Evolutionary conservation across 30 jellyfish, hydroid and myxozoan species (phyloP).

Genomic region (Phacellophora camtschatica): DNA sequence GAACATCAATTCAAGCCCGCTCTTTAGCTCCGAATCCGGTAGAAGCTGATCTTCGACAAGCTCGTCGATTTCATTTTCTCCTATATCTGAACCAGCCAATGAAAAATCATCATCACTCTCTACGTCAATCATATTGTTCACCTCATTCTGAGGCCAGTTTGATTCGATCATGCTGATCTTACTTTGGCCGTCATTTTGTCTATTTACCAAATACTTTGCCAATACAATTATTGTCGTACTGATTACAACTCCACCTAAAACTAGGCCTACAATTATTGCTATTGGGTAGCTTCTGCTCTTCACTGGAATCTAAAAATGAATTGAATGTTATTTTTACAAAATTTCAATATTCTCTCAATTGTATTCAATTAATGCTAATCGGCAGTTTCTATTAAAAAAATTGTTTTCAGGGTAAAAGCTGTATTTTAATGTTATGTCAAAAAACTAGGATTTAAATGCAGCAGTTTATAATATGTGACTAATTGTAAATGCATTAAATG

Average conservation of each 20-base stretch:
- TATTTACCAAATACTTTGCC: constrained; percentile 54
- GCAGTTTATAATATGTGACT: no score
- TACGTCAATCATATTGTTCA: constrained; percentile 23
- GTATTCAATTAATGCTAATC: no score
- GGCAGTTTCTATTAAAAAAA: no score
- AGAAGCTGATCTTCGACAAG: constrained; percentile 89
- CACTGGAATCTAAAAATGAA: constrained; percentile 70
- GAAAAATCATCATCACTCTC: constrained; percentile 58
- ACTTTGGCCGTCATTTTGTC: constrained; percentile 14
- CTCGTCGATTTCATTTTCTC: constrained; percentile 77
- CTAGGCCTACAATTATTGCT: constrained; percentile 86
- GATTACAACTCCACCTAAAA: constrained; percentile 76
- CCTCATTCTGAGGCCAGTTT: constrained; percentile 58
- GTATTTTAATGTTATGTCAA: no score
- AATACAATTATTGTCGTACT: constrained; percentile 74
- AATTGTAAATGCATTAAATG: no score
- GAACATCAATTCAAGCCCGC: constrained; percentile 86
- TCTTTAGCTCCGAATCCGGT: constrained; percentile 86
- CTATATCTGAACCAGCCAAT: constrained; percentile 68
- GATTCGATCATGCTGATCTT: constrained; percentile 31
- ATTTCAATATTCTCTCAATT: no score
- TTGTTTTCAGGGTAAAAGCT: no score
- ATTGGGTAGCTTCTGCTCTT: constrained; percentile 66
- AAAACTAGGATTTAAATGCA: no score
- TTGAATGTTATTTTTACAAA: neutral